Percentiles rank a stretch among this genome's conserved stretches.
Evolutionary conservation across 2,888 invertebrate genomes (phyloP).

Genomic region (Synanthedon andrenaeformis): DNA sequence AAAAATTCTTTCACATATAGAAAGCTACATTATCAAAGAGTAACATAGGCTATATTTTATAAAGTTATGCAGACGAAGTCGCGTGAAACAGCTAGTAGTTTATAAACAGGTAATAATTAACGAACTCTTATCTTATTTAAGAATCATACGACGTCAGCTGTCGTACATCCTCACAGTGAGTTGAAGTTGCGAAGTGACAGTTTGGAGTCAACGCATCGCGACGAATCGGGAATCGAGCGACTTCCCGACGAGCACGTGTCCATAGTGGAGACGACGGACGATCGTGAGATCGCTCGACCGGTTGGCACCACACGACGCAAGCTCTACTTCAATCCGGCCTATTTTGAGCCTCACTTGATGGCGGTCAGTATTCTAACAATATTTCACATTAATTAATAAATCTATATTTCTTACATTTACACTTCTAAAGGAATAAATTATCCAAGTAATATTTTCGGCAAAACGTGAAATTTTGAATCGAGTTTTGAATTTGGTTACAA

Average conservation of each 20-base stretch:
- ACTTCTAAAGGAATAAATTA: neutral
- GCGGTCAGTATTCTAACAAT: slow-evolving; percentile 67
- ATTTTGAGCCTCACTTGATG: slow-evolving; percentile 88
- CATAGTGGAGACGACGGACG: slow-evolving; percentile 84
- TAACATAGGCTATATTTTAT: no score
- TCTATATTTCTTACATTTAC: slow-evolving; percentile 1
- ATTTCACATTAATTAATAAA: neutral
- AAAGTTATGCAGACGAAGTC: no score
- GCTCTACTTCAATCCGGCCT: slow-evolving; percentile 90
- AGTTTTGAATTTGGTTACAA: no score
- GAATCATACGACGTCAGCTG: slow-evolving; percentile 74
- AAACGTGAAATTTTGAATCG: neutral
- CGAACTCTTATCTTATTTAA: slow-evolving; percentile 18
- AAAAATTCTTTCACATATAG: no score
- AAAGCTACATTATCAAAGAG: no score
- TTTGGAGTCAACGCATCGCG: slow-evolving; percentile 51
- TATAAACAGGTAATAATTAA: no score
- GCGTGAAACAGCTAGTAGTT: neutral
- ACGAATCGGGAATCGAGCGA: slow-evolving; percentile 74
- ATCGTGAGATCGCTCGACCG: slow-evolving; percentile 75
- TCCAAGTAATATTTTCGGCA: neutral
- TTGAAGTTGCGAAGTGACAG: slow-evolving; percentile 40
- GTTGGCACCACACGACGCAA: slow-evolving; percentile 81
- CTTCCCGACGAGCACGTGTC: slow-evolving; percentile 88
- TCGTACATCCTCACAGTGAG: slow-evolving; percentile 74